phyloP scores from a whole-genome alignment of 1,140 invertebrate genomes.

The Microvelia longipes region DNA sequence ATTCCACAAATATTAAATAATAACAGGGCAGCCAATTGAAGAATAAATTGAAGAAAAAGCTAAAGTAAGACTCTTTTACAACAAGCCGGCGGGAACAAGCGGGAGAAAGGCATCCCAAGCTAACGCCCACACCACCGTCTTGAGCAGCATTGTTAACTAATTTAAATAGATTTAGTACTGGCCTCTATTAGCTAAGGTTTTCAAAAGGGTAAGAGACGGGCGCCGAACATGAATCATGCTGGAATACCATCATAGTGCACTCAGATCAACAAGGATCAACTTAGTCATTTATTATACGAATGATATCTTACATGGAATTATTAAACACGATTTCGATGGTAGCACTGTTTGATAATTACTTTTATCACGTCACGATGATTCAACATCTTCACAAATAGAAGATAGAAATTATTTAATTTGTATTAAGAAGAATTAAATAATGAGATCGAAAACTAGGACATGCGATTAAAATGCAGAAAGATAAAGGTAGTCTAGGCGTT shows the following conservation, averaged over 20 bases:
- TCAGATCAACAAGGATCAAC: too few species aligned
- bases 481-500: too few species aligned
- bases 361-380: too few species aligned
- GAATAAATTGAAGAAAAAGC: neutral
- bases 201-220: neutral
- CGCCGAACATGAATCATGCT: neutral
- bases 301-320: too few species aligned
- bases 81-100: neutral
- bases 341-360: too few species aligned
- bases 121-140: neutral
- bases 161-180: neutral
- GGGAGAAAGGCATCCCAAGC: neutral
- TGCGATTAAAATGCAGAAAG: too few species aligned
- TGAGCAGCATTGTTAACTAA: neutral
- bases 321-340: too few species aligned
- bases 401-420: too few species aligned
- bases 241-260: neutral
- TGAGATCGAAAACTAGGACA: too few species aligned
- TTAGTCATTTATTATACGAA: too few species aligned
- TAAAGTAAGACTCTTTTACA: neutral
- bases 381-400: too few species aligned
- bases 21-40: neutral
- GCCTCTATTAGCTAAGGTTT: neutral
- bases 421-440: too few species aligned
- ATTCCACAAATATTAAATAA: neutral